Conservation (phyloP, 2,888 invertebrate species). For the Leucophenga maculata region DNA sequence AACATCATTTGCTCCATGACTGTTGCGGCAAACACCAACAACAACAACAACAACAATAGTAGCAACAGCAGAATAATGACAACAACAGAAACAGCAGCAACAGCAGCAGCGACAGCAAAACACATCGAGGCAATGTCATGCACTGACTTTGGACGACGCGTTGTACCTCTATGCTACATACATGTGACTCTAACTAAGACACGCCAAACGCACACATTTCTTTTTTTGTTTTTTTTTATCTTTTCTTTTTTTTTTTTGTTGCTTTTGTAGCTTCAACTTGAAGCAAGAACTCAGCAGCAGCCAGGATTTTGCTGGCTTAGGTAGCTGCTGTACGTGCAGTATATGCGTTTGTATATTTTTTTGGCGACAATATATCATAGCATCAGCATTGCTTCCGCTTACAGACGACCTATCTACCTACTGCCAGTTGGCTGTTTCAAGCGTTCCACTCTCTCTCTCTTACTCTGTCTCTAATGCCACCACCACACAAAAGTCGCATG, state of each 20-base stretch:
- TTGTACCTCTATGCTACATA: too few relatives aligned
- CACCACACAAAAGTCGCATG: conserved; percentile 1
- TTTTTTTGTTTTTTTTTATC: neutral
- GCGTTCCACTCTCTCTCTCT: neutral
- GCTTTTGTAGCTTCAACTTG: neutral
- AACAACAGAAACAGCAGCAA: conserved; percentile 26
- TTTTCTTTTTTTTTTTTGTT: conserved; percentile 8
- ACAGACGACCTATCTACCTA: neutral
- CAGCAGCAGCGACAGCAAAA: neutral
- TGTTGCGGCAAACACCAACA: conserved; percentile 2
- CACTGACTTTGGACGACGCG: conserved; percentile 22
- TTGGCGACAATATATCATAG: conserved; percentile 23
- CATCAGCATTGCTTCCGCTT: conserved; percentile 20
- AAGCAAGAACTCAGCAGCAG: neutral
- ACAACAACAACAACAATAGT: conserved; percentile 10
- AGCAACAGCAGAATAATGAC: conserved; percentile 20
- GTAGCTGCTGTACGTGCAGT: neutral
- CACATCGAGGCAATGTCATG: neutral
- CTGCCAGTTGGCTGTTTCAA: neutral
- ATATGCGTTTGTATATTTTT: conserved; percentile 26
- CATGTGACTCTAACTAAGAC: neutral
- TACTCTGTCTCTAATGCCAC: neutral
- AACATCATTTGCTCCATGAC: conserved; percentile 26
- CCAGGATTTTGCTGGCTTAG: neutral
- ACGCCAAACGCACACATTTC: neutral